These are phyloP conservation scores for Ophiodon elongatus DNA, from an alignment of 2,113 vertebrate species.

Conservation along the genomic window DNA sequence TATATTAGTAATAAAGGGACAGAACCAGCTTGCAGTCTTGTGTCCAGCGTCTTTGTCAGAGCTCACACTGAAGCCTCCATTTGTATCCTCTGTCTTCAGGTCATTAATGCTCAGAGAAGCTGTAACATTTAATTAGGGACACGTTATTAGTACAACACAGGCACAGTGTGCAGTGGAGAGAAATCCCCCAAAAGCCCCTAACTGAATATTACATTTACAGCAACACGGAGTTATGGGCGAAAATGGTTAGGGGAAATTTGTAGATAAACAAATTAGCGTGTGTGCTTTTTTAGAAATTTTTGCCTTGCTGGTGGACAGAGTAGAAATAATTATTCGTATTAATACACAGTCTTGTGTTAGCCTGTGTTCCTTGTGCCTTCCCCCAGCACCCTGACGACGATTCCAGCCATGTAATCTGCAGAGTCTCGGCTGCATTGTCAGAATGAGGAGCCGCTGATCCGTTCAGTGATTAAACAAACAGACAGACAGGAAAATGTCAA, in stretches of 20 bases:
- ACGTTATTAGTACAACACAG: slow-evolving; percentile 74
- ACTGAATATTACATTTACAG: slow-evolving; percentile 73
- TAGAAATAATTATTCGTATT: slow-evolving; percentile 31
- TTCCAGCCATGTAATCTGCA: slow-evolving; percentile 49
- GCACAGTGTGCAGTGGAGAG: slow-evolving; percentile 61
- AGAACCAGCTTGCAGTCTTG: slow-evolving; percentile 53
- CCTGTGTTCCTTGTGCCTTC: slow-evolving; percentile 3
- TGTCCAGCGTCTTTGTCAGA: slow-evolving; percentile 55
- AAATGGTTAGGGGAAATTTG: slow-evolving; percentile 52
- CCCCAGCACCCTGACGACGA: slow-evolving; percentile 18
- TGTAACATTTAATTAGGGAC: slow-evolving; percentile 82
- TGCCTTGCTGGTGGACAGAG: slow-evolving; percentile 18
- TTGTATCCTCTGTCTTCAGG: slow-evolving; percentile 76
- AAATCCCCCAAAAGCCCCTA: slow-evolving; percentile 72
- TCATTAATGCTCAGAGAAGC: slow-evolving; percentile 80
- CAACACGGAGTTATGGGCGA: slow-evolving; percentile 52
- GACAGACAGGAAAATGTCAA: slow-evolving; percentile 56
- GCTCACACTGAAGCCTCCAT: slow-evolving; percentile 60
- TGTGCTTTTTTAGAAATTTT: slow-evolving; percentile 42
- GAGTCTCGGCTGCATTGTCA: slow-evolving; percentile 41
- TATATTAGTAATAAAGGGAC: slow-evolving; percentile 53
- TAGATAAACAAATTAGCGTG: slow-evolving; percentile 67
- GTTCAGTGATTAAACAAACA: slow-evolving; percentile 70
- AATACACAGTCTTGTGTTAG: slow-evolving; percentile 46
- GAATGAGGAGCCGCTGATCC: slow-evolving; percentile 61